These are phyloP conservation scores for Aleadryas rufinucha DNA, from an alignment of 2,113 vertebrate species.

Conservation along the genomic window DNA sequence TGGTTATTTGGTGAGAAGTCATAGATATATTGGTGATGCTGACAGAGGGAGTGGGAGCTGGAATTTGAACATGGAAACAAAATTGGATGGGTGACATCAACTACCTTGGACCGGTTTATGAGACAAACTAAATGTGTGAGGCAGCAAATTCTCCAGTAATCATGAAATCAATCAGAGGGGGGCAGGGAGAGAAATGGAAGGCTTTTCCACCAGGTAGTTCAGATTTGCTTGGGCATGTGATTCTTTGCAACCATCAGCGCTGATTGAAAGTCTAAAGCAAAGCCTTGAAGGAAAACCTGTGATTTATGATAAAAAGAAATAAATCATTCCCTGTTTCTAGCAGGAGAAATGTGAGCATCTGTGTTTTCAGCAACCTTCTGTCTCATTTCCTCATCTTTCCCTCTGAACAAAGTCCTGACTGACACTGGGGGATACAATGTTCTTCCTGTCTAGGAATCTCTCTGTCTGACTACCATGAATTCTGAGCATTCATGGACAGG, in stretches of 20 bases:
- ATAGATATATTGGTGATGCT: neutral
- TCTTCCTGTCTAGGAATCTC: neutral
- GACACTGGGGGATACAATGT: neutral
- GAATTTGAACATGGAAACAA: neutral
- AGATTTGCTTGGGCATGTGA: neutral
- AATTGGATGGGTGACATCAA: neutral
- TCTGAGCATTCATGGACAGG: neutral
- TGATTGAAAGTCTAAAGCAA: neutral
- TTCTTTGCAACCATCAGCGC: neutral
- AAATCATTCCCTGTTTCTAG: neutral
- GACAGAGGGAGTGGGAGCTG: neutral
- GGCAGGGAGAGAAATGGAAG: neutral
- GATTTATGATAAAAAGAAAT: neutral
- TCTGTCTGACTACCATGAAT: neutral
- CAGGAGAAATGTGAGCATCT: constrained; percentile 24
- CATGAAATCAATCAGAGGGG: neutral
- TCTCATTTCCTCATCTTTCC: neutral
- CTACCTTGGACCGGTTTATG: neutral
- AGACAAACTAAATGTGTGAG: neutral
- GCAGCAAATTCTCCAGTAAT: neutral
- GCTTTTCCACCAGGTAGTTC: neutral
- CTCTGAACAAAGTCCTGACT: neutral
- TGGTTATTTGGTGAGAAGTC: neutral
- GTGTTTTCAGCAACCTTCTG: constrained; percentile 37
- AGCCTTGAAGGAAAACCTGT: neutral